These are phyloP conservation scores for Hemibagrus wyckioides DNA, from an alignment of 2,113 vertebrate species.

Conservation along the genomic window DNA sequence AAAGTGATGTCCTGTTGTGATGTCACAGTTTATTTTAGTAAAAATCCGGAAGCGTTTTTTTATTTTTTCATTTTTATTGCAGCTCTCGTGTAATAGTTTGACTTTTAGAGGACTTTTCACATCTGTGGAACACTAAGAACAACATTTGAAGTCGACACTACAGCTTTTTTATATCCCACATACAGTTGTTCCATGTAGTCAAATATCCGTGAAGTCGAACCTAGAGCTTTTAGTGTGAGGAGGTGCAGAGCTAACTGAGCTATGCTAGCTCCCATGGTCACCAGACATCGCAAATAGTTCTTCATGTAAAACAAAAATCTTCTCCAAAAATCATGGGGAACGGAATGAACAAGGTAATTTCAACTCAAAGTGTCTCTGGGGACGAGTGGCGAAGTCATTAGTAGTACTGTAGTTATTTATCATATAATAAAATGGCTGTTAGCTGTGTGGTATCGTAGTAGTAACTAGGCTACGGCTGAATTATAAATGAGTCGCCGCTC, in stretches of 20 bases:
- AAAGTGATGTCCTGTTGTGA: slow-evolving; percentile 32
- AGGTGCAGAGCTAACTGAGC: background rate
- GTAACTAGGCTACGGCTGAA: background rate
- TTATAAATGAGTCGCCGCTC: background rate
- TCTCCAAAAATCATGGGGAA: slow-evolving; percentile 68
- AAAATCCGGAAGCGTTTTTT: slow-evolving; percentile 26
- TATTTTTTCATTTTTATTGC: no score
- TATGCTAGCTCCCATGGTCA: slow-evolving; percentile 28
- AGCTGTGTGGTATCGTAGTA: background rate
- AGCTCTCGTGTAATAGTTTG: background rate
- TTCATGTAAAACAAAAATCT: background rate
- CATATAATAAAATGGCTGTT: background rate
- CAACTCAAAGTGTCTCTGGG: background rate
- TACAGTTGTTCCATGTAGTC: background rate
- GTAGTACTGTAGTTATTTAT: background rate
- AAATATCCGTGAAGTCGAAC: background rate
- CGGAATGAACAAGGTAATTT: slow-evolving; percentile 75
- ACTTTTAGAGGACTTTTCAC: background rate
- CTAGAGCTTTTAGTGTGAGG: background rate
- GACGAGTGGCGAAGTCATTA: background rate
- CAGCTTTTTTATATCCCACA: background rate
- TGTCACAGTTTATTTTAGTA: slow-evolving; percentile 26
- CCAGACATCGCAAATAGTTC: background rate
- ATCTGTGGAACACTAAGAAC: background rate
- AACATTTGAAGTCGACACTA: background rate